Evolutionary conservation across 2,888 invertebrate genomes (phyloP).

Genomic region (Andrena hattorfiana): DNA sequence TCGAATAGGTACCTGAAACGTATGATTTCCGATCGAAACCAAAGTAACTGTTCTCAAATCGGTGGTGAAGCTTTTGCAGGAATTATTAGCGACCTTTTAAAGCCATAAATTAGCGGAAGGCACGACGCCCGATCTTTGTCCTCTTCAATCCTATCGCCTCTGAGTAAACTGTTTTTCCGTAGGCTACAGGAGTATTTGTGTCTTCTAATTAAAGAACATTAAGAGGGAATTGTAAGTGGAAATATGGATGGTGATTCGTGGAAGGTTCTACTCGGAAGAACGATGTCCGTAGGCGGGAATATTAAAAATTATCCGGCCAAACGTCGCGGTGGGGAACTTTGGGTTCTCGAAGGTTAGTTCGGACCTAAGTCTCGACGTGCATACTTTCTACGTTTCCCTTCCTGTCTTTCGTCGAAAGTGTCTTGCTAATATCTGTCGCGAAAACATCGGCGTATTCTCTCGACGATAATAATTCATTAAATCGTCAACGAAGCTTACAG

Average conservation of each 20-base stretch:
- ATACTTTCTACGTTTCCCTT: slow-evolving; percentile 39
- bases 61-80: not conserved
- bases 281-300: slow-evolving; percentile 51
- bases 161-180: not conserved
- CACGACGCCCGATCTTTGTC: not conserved
- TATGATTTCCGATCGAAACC: not conserved
- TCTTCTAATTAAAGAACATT: slow-evolving; percentile 36
- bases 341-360: slow-evolving; percentile 42
- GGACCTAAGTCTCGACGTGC: slow-evolving; percentile 23
- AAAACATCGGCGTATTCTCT: slow-evolving; percentile 51
- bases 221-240: slow-evolving; percentile 40
- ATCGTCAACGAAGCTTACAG: not conserved
- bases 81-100: slow-evolving; percentile 9
- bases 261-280: slow-evolving; percentile 41
- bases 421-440: slow-evolving; percentile 40
- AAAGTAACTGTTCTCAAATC: not conserved
- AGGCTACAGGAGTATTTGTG: not conserved
- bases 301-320: slow-evolving; percentile 69
- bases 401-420: slow-evolving; percentile 17
- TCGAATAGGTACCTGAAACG: not conserved
- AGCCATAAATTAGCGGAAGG: not conserved
- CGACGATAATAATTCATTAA: slow-evolving; percentile 7
- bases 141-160: not conserved
- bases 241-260: slow-evolving; percentile 26
- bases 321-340: slow-evolving; percentile 63